Percentiles rank a stretch among this genome's conserved stretches.
phyloP scores from a whole-genome alignment of 2,797 vertebrate genomes.

The Melopsittacus undulatus region DNA sequence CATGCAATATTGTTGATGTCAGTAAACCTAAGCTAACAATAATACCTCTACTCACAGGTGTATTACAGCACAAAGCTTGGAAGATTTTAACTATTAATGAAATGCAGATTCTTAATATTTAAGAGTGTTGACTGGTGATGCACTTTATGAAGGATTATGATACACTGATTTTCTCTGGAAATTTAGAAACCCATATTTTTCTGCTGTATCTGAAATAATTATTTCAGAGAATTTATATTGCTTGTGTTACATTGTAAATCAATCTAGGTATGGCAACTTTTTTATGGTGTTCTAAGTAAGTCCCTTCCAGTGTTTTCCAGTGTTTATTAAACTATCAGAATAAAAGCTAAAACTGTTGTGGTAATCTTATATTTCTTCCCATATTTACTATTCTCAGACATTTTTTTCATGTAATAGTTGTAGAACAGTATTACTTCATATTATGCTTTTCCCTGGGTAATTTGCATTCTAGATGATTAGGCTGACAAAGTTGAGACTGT shows the following conservation, averaged over 20 bases:
- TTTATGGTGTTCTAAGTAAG: background rate
- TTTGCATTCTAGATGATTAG: background rate
- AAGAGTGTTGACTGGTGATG: rapidly evolving
- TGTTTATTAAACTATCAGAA: background rate
- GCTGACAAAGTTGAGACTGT: too few species aligned
- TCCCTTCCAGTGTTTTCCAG: background rate
- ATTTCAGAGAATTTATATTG: background rate
- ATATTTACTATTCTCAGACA: background rate
- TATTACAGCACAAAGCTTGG: background rate
- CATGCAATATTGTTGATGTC: background rate
- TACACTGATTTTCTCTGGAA: background rate
- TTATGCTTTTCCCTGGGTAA: background rate
- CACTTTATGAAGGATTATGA: background rate
- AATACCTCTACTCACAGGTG: background rate
- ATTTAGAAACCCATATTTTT: background rate
- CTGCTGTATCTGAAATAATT: background rate
- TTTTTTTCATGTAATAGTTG: background rate
- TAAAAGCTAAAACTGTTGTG: background rate
- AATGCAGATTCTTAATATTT: background rate
- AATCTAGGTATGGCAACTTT: background rate
- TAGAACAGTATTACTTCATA: background rate
- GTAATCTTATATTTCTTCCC: background rate
- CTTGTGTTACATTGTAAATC: background rate
- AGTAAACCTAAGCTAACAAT: background rate
- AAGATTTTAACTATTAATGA: background rate